Evolutionary conservation across 2,797 vertebrate species (phyloP).

Genomic region (Eulemur mongoz): DNA sequence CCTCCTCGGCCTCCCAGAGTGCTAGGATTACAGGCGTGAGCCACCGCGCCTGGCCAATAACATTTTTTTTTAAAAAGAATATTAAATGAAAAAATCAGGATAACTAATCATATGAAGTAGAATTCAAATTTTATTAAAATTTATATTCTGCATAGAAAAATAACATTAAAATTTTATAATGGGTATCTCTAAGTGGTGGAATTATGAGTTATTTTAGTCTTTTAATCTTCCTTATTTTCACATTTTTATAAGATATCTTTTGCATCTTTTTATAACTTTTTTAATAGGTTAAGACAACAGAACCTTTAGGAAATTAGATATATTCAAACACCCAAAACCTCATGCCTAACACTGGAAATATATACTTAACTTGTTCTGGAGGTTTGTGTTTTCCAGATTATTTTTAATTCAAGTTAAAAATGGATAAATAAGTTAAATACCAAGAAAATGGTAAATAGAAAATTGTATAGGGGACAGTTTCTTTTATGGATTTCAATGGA

Average conservation of each 20-base stretch:
- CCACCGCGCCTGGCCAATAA: too few relatives aligned
- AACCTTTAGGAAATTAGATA: not conserved
- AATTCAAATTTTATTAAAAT: constrained; percentile 35
- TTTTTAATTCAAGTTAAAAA: constrained; percentile 24
- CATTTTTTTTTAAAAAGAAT: not conserved
- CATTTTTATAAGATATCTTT: not conserved
- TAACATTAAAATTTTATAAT: not conserved
- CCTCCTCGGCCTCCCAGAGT: too few relatives aligned
- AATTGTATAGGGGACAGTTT: not conserved
- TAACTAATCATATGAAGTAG: not conserved
- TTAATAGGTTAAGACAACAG: not conserved
- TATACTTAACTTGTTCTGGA: not conserved
- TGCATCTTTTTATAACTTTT: not conserved
- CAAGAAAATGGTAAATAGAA: constrained; percentile 11
- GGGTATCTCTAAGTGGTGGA: not conserved
- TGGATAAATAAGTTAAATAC: constrained; percentile 18
- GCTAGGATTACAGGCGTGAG: too few relatives aligned
- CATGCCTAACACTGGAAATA: not conserved
- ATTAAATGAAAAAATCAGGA: not conserved
- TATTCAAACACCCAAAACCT: not conserved
- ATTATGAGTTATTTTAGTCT: not conserved
- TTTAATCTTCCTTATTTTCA: not conserved
- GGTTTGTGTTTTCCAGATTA: not conserved
- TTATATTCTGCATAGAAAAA: not conserved
- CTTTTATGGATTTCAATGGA: not conserved